Conservation (phyloP, 2,113 vertebrate genomes). For the Potamarius usumacintae region DNA sequence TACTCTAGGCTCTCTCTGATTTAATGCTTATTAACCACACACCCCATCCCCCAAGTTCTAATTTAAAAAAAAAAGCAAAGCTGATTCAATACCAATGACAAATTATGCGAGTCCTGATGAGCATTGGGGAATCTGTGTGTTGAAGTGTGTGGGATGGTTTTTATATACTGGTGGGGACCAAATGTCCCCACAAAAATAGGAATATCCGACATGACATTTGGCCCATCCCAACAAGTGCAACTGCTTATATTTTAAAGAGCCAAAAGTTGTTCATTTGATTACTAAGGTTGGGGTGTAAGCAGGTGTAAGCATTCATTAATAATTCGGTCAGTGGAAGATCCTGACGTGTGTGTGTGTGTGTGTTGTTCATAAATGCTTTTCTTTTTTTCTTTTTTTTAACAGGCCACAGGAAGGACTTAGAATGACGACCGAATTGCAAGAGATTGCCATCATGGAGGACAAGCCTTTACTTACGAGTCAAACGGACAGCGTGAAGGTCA, state of each 20-base stretch:
- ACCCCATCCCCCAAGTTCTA: constrained; percentile 4
- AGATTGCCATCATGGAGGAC: constrained; percentile 77
- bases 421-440: constrained; percentile 80
- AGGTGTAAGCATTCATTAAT: background rate
- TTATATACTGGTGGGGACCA: background rate
- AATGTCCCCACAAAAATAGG: too few species aligned
- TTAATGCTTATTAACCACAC: constrained; percentile 8
- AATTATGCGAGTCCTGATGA: background rate
- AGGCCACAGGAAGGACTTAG: constrained; percentile 56
- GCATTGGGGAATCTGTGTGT: constrained; percentile 1
- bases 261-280: background rate
- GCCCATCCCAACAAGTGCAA: background rate
- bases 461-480: constrained; percentile 76
- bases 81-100: background rate
- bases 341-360: background rate
- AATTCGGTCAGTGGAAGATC: background rate
- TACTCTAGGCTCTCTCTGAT: background rate
- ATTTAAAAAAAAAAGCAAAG: background rate
- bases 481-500: constrained; percentile 71
- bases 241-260: background rate
- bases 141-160: background rate
- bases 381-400: constrained; percentile 9
- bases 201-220: background rate
- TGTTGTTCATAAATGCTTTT: constrained; percentile 6
- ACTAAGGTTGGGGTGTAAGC: background rate